Base-by-base conservation (phyloP, 2,113 vertebrate genomes). In the Dascyllus trimaculatus region DNA sequence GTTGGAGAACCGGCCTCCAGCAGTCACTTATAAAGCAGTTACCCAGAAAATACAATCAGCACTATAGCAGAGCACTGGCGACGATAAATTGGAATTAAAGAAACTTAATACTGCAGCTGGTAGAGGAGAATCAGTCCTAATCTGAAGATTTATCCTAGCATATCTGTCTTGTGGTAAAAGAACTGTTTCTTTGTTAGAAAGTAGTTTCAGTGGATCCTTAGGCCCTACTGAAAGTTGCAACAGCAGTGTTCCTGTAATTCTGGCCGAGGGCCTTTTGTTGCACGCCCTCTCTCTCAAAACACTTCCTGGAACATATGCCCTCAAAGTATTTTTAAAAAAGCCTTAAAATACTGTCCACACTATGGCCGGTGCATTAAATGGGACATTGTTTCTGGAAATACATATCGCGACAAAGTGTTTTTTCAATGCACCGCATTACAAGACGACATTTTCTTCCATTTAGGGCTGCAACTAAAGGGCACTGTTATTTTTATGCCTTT, bases 1-100 rank as follows among this genome's bases (percentile, higher is more conserved):
- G 45, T 52, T 19, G 72, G 73, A 70, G 68, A 77, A 60, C 38
- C 57, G 53, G 65, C 45, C 61, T 63, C 43, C 22, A 64, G 52
- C 76, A 58, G n/a, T 48, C 61, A 51, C 52, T 64, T 52, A 71
- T 38, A 77, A 17, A 38, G 26, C 52, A 67, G 45, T 68, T 63
- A 67, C 49, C 43, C 8, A 51, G 40, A 56, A 45, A 79, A 59
- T 3, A 35, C 19, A 40, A 29, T 38, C 7, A 18, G 22, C n/a
- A 53, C 9, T 21, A 57, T 13, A 25, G 71, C 22, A 11, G 45
- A 43, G 15, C 35, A 17, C 4, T 57, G 17, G 22, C 22, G 2
- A 57, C 18, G 64, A 46, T 71, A 62, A 65, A 57, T 72, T 46
- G 25, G 10, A 59, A 57, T 52, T 22, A 66, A 21, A 22, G 40